phyloP scores from a whole-genome alignment of 2,888 invertebrate genomes.

The Sussaba pulchella region DNA sequence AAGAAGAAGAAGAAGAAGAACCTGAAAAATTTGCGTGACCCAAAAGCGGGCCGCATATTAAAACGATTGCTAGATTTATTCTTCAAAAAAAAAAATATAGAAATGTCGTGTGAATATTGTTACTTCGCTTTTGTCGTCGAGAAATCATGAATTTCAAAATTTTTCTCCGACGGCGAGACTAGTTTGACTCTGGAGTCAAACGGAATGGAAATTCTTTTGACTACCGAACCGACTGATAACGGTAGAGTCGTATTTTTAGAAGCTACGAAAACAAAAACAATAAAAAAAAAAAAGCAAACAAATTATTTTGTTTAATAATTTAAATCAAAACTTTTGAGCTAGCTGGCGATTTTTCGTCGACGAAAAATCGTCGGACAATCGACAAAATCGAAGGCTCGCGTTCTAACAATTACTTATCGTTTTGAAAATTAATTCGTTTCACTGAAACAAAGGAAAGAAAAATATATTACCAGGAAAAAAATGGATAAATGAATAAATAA shows the following conservation, averaged over 20 bases:
- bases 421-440: neutral
- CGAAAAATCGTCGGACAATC: neutral
- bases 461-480: no score
- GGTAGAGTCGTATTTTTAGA: neutral
- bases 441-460: no score
- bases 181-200: neutral
- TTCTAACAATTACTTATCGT: neutral
- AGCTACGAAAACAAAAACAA: no score
- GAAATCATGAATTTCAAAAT: neutral
- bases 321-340: no score
- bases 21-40: neutral
- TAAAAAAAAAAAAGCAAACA: no score
- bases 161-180: neutral
- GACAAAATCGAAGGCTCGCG: neutral
- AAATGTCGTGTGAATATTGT: conserved; percentile 29
- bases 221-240: neutral
- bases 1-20: neutral
- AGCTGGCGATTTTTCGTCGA: no score
- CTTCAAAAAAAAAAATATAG: conserved; percentile 15
- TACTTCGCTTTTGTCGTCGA: conserved; percentile 17
- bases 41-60: conserved; percentile 20
- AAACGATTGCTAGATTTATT: conserved; percentile 17
- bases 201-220: neutral
- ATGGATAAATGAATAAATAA: no score
- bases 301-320: no score